These are phyloP conservation scores for Tridacna gigas DNA, from an alignment of 2,888 invertebrate genomes.

Conservation along the genomic window DNA sequence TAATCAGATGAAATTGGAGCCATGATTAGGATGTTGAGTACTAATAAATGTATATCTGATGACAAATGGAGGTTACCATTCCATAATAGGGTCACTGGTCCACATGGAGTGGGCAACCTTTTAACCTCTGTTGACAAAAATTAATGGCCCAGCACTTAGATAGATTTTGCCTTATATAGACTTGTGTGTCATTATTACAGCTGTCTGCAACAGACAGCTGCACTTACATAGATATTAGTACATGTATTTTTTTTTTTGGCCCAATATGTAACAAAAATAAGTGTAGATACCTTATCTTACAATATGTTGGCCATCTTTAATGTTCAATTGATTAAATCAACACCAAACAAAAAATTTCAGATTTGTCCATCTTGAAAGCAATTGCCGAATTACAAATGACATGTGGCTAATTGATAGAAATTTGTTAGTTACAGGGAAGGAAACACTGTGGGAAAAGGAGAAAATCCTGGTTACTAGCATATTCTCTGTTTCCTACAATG, in stretches of 20 bases:
- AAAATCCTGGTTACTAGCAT: not conserved
- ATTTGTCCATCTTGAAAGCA: no score
- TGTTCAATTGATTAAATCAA: no score
- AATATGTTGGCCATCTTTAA: no score
- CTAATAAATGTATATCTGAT: not conserved
- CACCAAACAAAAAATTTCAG: no score
- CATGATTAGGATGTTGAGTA: conserved; percentile 2
- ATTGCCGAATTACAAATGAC: no score
- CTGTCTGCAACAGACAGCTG: conserved; percentile 14
- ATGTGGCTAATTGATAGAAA: no score
- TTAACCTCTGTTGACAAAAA: conserved; percentile 16
- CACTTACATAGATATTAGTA: conserved; percentile 11
- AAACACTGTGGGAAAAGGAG: no score
- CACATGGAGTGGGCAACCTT: not conserved
- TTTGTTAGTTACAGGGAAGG: no score
- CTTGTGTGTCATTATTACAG: not conserved
- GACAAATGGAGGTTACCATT: conserved; percentile 8
- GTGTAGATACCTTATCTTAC: no score
- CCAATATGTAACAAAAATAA: no score
- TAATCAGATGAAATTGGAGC: conserved; percentile 7
- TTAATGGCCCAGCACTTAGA: not conserved
- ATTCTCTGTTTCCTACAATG: not conserved
- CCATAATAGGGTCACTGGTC: conserved; percentile 5
- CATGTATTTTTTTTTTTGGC: no score
- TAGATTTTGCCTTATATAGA: not conserved